Evolutionary conservation across 2,113 vertebrate genomes (phyloP).

Genomic region (Lamprotornis superbus): DNA sequence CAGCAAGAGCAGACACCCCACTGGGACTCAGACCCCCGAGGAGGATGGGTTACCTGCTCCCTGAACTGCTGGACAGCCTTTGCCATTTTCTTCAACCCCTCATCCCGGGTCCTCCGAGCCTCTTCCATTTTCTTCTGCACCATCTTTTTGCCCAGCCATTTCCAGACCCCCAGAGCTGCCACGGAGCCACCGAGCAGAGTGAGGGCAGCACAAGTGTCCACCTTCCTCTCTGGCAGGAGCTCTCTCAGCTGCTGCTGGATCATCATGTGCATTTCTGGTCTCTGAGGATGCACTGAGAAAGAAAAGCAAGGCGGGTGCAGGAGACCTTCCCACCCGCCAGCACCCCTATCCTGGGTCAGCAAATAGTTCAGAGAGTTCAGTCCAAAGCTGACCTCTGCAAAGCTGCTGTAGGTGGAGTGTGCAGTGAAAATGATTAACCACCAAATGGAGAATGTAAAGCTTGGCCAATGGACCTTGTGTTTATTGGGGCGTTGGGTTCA

Average conservation of each 20-base stretch:
- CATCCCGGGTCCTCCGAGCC: neutral
- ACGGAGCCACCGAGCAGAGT: neutral
- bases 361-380: neutral
- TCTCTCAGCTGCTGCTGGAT: conserved; percentile 4
- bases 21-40: neutral
- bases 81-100: conserved; percentile 43
- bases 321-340: neutral
- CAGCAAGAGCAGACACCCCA: neutral
- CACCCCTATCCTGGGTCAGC: neutral
- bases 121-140: conserved; percentile 46
- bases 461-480: neutral
- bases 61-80: conserved; percentile 51
- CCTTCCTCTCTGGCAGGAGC: neutral
- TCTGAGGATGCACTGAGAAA: neutral
- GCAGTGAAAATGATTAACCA: conserved; percentile 17
- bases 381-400: neutral
- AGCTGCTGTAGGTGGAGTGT: neutral
- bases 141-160: conserved; percentile 19
- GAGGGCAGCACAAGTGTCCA: neutral
- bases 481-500: neutral
- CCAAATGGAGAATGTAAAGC: neutral
- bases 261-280: neutral
- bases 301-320: neutral
- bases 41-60: conserved; percentile 28
- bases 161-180: neutral